Evolutionary conservation across 1,140 invertebrate species (phyloP).

Genomic region (Bombus affinis): DNA sequence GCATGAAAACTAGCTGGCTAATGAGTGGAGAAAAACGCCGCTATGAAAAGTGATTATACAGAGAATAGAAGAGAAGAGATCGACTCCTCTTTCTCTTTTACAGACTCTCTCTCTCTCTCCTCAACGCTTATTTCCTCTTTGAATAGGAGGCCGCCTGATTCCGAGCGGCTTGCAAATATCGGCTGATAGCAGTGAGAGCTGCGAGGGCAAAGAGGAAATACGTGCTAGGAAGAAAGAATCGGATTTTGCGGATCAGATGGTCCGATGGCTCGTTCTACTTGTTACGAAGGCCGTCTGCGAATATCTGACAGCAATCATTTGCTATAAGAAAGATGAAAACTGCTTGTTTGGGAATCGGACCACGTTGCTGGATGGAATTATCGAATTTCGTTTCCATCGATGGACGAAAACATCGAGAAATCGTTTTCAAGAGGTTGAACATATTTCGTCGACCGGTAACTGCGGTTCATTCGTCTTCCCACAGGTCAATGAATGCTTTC

Average conservation of each 20-base stretch:
- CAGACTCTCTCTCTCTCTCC: background rate
- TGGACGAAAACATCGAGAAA: background rate
- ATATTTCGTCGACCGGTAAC: background rate
- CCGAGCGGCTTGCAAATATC: constrained; percentile 35
- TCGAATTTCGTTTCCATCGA: background rate
- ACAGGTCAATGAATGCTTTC: constrained; percentile 19
- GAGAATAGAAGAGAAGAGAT: constrained; percentile 30
- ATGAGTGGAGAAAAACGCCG: constrained; percentile 41
- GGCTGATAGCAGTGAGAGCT: background rate
- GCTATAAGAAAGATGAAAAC: background rate
- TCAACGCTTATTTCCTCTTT: background rate
- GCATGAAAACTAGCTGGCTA: background rate
- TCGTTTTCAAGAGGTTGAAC: background rate
- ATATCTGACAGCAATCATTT: background rate
- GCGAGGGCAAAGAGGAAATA: background rate
- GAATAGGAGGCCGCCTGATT: constrained; percentile 23
- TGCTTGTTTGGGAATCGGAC: background rate
- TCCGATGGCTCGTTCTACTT: background rate
- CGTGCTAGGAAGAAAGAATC: constrained; percentile 3
- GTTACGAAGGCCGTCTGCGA: background rate
- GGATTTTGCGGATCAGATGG: constrained; percentile 4
- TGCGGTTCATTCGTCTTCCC: constrained; percentile 18
- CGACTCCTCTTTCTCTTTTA: background rate
- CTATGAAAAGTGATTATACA: constrained; percentile 60
- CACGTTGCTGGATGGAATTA: background rate